Percentiles rank a stretch among this genome's conserved stretches.
phyloP scores from a whole-genome alignment of 2,797 vertebrate genomes.

The Iguana delicatissima region DNA sequence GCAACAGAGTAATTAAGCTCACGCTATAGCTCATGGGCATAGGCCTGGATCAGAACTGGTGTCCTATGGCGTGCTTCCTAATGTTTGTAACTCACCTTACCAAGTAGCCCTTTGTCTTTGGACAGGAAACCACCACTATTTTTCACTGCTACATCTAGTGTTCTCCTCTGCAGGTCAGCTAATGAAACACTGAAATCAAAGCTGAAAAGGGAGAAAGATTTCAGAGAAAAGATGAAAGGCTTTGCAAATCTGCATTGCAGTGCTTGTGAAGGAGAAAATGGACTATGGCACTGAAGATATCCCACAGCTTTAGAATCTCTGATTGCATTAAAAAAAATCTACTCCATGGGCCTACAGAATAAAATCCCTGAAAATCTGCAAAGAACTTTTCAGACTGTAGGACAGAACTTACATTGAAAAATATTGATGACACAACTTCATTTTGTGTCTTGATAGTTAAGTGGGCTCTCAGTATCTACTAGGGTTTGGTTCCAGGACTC shows the following conservation, averaged over 20 bases:
- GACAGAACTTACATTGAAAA: background rate
- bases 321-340: background rate
- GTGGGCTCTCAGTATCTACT: too few relatives aligned
- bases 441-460: background rate
- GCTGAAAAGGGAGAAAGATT: constrained; percentile 74
- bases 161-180: constrained; percentile 90
- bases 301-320: background rate
- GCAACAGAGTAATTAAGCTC: background rate
- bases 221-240: constrained; percentile 25
- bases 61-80: background rate
- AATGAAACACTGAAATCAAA: constrained; percentile 94
- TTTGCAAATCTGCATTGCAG: background rate
- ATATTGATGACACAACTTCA: background rate
- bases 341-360: background rate
- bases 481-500: too few relatives aligned
- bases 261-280: background rate
- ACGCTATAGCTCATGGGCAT: background rate
- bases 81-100: constrained; percentile 85
- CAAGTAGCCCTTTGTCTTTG: constrained; percentile 96
- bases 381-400: background rate
- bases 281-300: background rate
- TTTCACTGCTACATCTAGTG: constrained; percentile 95
- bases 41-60: background rate
- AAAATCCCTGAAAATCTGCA: background rate
- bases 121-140: constrained; percentile 94